Percentiles rank a stretch among this genome's conserved stretches.
Evolutionary conservation across 1,140 invertebrate genomes (phyloP).

Genomic region (Halyomorpha halys): DNA sequence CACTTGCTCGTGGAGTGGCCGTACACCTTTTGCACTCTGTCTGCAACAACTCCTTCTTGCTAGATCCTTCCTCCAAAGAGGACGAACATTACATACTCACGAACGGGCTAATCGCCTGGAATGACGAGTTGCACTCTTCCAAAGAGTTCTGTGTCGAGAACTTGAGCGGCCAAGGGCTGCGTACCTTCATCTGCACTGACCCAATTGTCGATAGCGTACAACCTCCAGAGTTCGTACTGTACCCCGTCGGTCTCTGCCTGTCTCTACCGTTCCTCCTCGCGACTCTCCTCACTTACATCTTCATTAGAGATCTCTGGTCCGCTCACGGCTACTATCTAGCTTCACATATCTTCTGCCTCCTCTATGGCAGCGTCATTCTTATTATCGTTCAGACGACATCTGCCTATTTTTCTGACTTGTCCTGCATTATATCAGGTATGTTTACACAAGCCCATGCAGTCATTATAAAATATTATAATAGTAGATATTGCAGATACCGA

Average conservation of each 20-base stretch:
- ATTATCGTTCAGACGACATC: not conserved
- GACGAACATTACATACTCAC: not conserved
- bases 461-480: too few relatives aligned
- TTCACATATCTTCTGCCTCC: not conserved
- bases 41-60: not conserved
- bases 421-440: conserved; percentile 3
- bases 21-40: not conserved
- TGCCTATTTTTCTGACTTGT: not conserved
- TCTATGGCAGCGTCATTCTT: not conserved
- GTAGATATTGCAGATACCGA: too few relatives aligned
- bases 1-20: not conserved
- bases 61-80: not conserved
- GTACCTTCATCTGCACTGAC: not conserved
- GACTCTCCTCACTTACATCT: conserved; percentile 57
- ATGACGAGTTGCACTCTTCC: not conserved
- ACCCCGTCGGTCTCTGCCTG: conserved; percentile 47
- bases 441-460: too few relatives aligned
- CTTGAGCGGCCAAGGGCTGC: not conserved
- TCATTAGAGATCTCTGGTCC: conserved; percentile 56
- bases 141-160: not conserved
- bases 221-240: conserved; percentile 17
- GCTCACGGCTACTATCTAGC: conserved; percentile 52
- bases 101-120: not conserved
- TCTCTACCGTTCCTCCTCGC: conserved; percentile 58
- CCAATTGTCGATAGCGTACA: not conserved